Evolutionary conservation across 2,113 vertebrate species (phyloP).

Genomic region (zebrafish (Danio rerio)): DNA sequence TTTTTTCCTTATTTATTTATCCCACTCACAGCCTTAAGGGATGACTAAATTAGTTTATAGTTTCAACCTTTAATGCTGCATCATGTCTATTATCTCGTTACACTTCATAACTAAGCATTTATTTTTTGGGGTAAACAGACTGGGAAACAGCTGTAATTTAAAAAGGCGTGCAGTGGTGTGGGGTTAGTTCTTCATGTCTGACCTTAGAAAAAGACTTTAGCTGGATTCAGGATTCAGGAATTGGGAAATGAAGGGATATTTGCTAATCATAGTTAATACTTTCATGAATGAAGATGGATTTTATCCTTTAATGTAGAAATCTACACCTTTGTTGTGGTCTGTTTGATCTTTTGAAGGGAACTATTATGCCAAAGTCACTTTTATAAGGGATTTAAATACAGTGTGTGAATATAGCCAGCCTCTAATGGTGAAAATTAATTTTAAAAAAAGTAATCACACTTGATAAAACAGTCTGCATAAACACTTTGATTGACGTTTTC

Average conservation of each 20-base stretch:
- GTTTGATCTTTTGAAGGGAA: too few relatives aligned
- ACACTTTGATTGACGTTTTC: too few relatives aligned
- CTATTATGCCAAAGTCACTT: too few relatives aligned
- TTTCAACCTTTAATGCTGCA: conserved; percentile 30
- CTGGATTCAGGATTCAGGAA: neutral
- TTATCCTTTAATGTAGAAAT: neutral
- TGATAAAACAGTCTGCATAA: too few relatives aligned
- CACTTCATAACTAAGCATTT: neutral
- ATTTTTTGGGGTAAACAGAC: conserved; percentile 52
- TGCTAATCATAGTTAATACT: neutral
- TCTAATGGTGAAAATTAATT: too few relatives aligned
- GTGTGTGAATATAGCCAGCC: too few relatives aligned
- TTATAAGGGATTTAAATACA: too few relatives aligned
- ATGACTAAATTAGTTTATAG: conserved; percentile 22
- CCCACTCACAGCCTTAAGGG: neutral
- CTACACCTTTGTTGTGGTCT: neutral
- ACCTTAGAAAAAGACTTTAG: neutral
- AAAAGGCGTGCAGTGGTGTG: neutral
- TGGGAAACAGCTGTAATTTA: conserved; percentile 42
- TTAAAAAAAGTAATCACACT: too few relatives aligned
- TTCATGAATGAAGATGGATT: neutral
- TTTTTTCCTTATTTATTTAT: conserved; percentile 17
- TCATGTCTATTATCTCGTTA: conserved; percentile 28
- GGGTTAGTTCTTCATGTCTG: conserved; percentile 1
- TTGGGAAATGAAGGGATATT: neutral